Evolutionary conservation across 2,113 vertebrate genomes (phyloP).

Genomic region (Oryzias javanicus): DNA sequence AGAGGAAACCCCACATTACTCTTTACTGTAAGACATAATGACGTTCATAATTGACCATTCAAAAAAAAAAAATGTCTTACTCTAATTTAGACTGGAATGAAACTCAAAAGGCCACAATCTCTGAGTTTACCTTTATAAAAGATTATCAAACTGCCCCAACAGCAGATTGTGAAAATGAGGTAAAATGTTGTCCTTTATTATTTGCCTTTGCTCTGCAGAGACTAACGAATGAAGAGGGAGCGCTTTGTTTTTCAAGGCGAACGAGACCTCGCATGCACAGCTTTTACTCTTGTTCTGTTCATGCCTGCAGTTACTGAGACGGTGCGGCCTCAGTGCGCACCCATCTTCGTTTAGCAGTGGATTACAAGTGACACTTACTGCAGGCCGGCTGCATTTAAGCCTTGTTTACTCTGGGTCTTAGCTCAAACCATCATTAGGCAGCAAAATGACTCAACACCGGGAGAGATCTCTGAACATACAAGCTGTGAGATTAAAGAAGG

Average conservation of each 20-base stretch:
- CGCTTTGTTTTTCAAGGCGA: constrained; percentile 20
- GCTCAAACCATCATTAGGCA: constrained; percentile 60
- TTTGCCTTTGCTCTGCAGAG: constrained; percentile 9
- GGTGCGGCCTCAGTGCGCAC: constrained; percentile 31
- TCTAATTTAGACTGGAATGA: no score
- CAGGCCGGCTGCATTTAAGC: constrained; percentile 62
- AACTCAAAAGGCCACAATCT: background rate
- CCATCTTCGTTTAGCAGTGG: constrained; percentile 45
- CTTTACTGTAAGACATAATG: no score
- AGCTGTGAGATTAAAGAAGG: constrained; percentile 2
- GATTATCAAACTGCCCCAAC: constrained; percentile 6
- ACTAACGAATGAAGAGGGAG: constrained; percentile 9
- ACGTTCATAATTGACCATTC: no score
- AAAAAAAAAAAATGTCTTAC: no score
- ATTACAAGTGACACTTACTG: constrained; percentile 69
- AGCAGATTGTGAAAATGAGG: constrained; percentile 21
- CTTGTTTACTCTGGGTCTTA: constrained; percentile 60
- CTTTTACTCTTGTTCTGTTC: constrained; percentile 5
- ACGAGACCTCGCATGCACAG: constrained; percentile 23
- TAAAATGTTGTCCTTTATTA: background rate
- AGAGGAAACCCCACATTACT: no score
- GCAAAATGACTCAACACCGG: constrained; percentile 54
- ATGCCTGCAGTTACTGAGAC: constrained; percentile 24
- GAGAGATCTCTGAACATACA: constrained; percentile 17
- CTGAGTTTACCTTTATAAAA: background rate